These are phyloP conservation scores for Siphlonurus alternatus DNA, from an alignment of 2,888 invertebrate species.

Conservation along the genomic window DNA sequence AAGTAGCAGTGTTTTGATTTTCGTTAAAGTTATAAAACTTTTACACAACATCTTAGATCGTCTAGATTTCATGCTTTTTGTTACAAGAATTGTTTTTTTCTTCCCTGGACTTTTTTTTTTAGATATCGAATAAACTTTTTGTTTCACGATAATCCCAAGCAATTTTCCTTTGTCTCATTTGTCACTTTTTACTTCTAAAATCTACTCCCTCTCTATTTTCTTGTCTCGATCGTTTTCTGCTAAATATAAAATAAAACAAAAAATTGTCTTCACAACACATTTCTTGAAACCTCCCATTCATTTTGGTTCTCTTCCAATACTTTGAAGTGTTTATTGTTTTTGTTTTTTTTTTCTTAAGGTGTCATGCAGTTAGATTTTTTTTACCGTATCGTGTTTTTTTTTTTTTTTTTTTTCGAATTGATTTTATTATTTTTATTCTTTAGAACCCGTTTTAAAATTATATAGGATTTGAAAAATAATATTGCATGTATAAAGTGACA, in stretches of 20 bases:
- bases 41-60: too few relatives aligned
- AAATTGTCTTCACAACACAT: background rate
- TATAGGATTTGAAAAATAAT: too few relatives aligned
- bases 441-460: too few relatives aligned
- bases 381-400: background rate
- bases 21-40: too few relatives aligned
- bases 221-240: background rate
- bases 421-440: too few relatives aligned
- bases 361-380: background rate
- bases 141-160: background rate
- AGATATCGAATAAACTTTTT: background rate
- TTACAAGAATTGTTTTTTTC: background rate
- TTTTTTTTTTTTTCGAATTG: background rate
- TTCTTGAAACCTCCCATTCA: background rate
- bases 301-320: background rate
- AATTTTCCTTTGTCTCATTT: background rate
- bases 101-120: background rate
- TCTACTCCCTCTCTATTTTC: background rate
- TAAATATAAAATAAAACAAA: background rate
- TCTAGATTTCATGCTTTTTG: too few relatives aligned
- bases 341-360: background rate
- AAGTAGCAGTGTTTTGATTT: too few relatives aligned
- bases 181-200: background rate
- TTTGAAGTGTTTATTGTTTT: background rate
- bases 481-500: too few relatives aligned